These are phyloP conservation scores for Dinothrombium tinctorium DNA, from an alignment of 1,140 invertebrate species.

Conservation along the genomic window DNA sequence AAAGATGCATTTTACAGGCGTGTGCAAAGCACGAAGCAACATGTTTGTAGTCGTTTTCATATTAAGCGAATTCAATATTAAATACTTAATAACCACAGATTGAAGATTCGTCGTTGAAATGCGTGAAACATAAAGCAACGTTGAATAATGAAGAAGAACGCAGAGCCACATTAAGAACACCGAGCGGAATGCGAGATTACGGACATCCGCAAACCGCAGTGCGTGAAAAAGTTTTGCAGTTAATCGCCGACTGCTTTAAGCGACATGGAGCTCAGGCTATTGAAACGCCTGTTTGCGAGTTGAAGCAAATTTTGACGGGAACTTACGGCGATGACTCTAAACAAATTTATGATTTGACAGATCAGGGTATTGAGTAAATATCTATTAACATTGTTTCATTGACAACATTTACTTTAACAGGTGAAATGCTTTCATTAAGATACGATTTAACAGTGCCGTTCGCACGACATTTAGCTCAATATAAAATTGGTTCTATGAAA, in stretches of 20 bases:
- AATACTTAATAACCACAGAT: too few species aligned
- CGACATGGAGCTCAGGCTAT: slow-evolving; percentile 91
- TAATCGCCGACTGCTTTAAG: slow-evolving; percentile 75
- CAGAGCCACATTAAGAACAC: too few species aligned
- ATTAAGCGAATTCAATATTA: too few species aligned
- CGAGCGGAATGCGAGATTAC: slow-evolving; percentile 78
- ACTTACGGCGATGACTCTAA: slow-evolving; percentile 99
- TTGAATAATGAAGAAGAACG: too few species aligned
- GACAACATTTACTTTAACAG: slow-evolving; percentile 21
- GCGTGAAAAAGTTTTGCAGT: slow-evolving; percentile 60
- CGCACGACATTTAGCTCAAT: slow-evolving; percentile 92
- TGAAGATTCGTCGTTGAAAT: too few species aligned
- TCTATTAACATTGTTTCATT: too few species aligned
- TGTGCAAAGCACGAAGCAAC: too few species aligned
- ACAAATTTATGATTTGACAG: slow-evolving; percentile 89
- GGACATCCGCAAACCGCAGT: slow-evolving; percentile 80
- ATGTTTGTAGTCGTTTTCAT: too few species aligned
- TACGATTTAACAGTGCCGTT: slow-evolving; percentile 87
- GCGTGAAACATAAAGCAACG: too few species aligned
- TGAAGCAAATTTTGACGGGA: slow-evolving; percentile 92
- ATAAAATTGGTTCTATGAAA: slow-evolving; percentile 81
- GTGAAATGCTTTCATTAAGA: slow-evolving; percentile 60
- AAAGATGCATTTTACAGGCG: too few species aligned
- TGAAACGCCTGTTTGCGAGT: slow-evolving; percentile 96
- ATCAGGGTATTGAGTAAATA: too few species aligned